Evolutionary conservation across 2,113 vertebrate species (phyloP).

Genomic region (Marcusenius ussheri): DNA sequence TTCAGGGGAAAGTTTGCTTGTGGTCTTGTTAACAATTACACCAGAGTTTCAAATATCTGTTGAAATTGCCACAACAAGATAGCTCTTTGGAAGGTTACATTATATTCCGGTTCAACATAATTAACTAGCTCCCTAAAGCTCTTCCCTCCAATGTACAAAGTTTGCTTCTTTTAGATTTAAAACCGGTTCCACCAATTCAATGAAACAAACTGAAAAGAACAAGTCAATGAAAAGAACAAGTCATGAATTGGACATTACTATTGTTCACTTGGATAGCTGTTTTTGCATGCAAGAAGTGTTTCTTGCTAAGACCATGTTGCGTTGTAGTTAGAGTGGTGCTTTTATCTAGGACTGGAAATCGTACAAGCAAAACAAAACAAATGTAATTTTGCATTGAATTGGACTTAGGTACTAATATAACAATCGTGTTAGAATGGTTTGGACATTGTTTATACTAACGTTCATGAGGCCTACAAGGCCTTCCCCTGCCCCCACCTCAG

Average conservation of each 20-base stretch:
- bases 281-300: too few relatives aligned
- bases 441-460: too few relatives aligned
- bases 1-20: not conserved
- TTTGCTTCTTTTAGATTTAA: not conserved
- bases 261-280: too few relatives aligned
- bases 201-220: not conserved
- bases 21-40: not conserved
- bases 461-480: too few relatives aligned
- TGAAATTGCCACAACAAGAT: not conserved
- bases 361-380: not conserved
- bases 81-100: not conserved
- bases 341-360: not conserved
- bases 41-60: not conserved
- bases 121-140: not conserved
- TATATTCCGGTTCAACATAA: not conserved
- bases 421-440: not conserved
- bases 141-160: not conserved
- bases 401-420: not conserved
- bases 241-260: not conserved
- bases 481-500: too few relatives aligned
- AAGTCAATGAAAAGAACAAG: not conserved
- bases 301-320: too few relatives aligned
- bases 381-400: not conserved
- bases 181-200: not conserved
- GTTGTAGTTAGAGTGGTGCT: too few relatives aligned